Base-by-base conservation (phyloP, 2,797 vertebrate genomes). In the Botia almorhae region DNA sequence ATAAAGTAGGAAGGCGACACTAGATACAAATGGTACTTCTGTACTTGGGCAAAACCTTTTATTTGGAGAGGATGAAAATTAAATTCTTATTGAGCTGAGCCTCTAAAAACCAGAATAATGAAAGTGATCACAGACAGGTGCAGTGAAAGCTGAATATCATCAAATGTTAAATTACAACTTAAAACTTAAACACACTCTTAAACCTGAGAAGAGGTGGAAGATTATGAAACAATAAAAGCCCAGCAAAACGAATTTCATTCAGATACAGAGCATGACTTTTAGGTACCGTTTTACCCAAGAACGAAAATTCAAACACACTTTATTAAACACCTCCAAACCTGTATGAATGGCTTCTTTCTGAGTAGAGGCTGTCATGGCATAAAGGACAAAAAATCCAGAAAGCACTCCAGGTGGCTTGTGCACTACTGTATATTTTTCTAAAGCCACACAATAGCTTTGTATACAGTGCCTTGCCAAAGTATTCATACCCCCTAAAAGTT, bases 1-100 rank as follows among this genome's bases (percentile, higher is more conserved):
- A 86, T 29, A 83, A 83, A 87, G 81, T 55, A 58, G 23, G 11
- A 80, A 55, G 78, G 16, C 33, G 46, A 64, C 58, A 79, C 21
- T 26, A 13, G 55, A 50, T 48, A 60, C 29, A 14, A 33, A 67
- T 12, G 19, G 21, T 61, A 36, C 17, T 51, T 69, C 56, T 43
- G 65, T 46, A 48, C 50, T 50, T 16, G 51, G 39, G 70, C 58
- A 26, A 46, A 69, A 19, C 10, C 6, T 46, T 68, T 2, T 11
- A 36, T 19, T 36, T 3, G 10, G 21, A 67, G 19, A n/a, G 61
- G 11, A 43, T 4, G 36, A 36, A 70, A 74, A 69, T n/a, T 65
- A 51, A 11, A 58, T 78, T 67, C 69, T 33, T 74, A 70, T 23
- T 46, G 74, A 74, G 16, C 51, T 23, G 12, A 74, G 53, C n/a